Conservation (phyloP, 2,888 invertebrate genomes). For the Poecilus cupreus region DNA sequence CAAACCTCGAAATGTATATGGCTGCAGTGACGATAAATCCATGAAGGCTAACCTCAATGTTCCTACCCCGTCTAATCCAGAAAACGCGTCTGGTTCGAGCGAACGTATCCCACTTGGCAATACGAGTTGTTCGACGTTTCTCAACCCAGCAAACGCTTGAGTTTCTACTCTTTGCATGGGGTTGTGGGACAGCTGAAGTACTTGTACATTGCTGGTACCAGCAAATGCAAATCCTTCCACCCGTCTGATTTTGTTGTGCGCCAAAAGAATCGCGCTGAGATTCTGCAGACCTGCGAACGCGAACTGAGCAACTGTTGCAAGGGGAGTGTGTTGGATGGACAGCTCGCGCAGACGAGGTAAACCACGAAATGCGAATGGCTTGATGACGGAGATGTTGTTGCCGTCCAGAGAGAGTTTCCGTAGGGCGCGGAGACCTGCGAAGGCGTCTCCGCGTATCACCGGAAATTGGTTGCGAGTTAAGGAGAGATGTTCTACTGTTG, state of each 20-base stretch:
- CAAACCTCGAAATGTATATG: conserved; percentile 85
- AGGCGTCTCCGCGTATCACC: conserved; percentile 87
- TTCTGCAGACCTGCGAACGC: conserved; percentile 91
- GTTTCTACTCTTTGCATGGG: conserved; percentile 87
- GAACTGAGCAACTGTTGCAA: conserved; percentile 86
- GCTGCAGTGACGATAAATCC: conserved; percentile 83
- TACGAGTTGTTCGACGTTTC: conserved; percentile 88
- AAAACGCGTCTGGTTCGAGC: conserved; percentile 88
- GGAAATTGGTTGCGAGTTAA: conserved; percentile 90
- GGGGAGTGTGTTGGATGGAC: conserved; percentile 90
- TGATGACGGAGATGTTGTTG: conserved; percentile 89
- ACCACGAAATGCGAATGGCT: conserved; percentile 91
- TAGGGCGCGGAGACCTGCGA: conserved; percentile 85
- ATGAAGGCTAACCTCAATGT: conserved; percentile 88
- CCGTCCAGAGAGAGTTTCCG: conserved; percentile 89
- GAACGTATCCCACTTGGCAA: conserved; percentile 86
- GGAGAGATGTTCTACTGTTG: conserved; percentile 88
- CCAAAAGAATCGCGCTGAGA: conserved; percentile 81
- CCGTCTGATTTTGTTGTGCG: conserved; percentile 75
- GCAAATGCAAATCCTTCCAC: conserved; percentile 87
- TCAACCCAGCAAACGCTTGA: conserved; percentile 89
- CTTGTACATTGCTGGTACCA: conserved; percentile 87
- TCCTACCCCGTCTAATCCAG: conserved; percentile 88
- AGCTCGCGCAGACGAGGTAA: conserved; percentile 85
- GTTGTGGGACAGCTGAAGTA: conserved; percentile 89